Base-by-base conservation (phyloP, 2,888 invertebrate genomes). In the Crematogaster levior region DNA sequence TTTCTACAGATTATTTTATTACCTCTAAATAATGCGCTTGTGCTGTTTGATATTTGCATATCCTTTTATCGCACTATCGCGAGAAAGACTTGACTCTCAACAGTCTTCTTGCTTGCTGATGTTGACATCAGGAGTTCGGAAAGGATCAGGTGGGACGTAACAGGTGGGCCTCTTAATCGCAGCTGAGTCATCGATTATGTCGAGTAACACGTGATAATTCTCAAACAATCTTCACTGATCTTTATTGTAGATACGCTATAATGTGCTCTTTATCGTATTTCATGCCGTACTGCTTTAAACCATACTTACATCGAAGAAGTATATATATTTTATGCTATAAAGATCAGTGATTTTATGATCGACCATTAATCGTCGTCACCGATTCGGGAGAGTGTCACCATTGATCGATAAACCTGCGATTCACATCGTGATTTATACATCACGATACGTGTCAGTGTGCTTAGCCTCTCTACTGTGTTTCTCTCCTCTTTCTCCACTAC, bases 391-490 rank as follows among this genome's bases (percentile, higher is more conserved):
- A 80, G 74, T 61, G 75, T 73, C 56, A 56, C 4, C 77, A 43
- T 77, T 51, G 77, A 85, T 81, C 84, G 84, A 83, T 73, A 75
- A 79, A 81, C 83, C 56, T 40, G 58, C 75, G 60, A 83, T 53
- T 80, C 63, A 82, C 80, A 60, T 84, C 83, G 84, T 81, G n/a
- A n/a, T n/a, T n/a, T n/a, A n/a, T n/a, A n/a, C n/a, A n/a, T n/a
- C n/a, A n/a, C n/a, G 83, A 86, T 81, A 72, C 81, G 72, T 61
- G 81, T 82, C 77, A 68, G 82, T 81, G 80, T 81, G 79, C 89
- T 86, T 89, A 89, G 88, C 88, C 88, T 89, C 88, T 88, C 88
- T 88, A 88, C 66, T 77, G 37, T 65, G 61, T 61, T 61, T 30
- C 83, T 81, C 81, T 73, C 79, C 83, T 53, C 48, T 24, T 24